Evolutionary conservation across 1,140 invertebrate genomes (phyloP), one percentile per base, ranked within the genome.

Genomic region (Drosophila lacteicornis): DNA sequence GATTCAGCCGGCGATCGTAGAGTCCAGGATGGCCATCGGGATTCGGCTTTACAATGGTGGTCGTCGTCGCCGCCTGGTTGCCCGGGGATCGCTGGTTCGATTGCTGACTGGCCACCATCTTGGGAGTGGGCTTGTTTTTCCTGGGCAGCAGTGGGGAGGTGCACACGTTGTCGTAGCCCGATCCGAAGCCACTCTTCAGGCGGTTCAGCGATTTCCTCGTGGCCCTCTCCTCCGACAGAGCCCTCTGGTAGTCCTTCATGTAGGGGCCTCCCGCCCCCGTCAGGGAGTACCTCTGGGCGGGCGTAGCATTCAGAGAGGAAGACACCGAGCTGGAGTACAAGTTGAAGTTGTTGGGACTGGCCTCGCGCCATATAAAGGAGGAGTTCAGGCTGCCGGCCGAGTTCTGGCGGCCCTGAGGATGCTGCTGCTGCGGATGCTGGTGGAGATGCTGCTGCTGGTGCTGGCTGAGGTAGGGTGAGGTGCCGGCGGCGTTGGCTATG

Each of bases 291-390:
- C 91, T 75, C 22, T 92, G 91, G 0, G 77, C 91, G 0, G 68
- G 60, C 2, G 71, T 33, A 0, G 85, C 57, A 69, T 90, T 92
- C 3, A 92, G 22, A 1, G 91, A 85, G 2, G 92, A 92, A 8
- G 85, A 79, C 60, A 92, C 86, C 19, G 92, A 93, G 8, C 88
- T 90, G 55, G 92, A 92, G 79, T 93, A 93, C 45, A 93, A 38
- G 51, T 93, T 93, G 50, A 93, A 93, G 74, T 92, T 92, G 65
- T 93, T 93, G 25, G 92, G 92, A 70, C 92, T 93, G 3, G 91
- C 92, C 75, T 93, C 92, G 38, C 92, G 88, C 92, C 92, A 93
- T 51, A 93, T 92, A 17, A 90, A 93, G 1, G 92, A 93, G n/a
- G 92, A 93, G 49, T 93, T 93, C 11, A 93, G 47, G 25, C 92